phyloP scores from a whole-genome alignment of 1,140 invertebrate genomes.

The Sarcophaga peregrina region DNA sequence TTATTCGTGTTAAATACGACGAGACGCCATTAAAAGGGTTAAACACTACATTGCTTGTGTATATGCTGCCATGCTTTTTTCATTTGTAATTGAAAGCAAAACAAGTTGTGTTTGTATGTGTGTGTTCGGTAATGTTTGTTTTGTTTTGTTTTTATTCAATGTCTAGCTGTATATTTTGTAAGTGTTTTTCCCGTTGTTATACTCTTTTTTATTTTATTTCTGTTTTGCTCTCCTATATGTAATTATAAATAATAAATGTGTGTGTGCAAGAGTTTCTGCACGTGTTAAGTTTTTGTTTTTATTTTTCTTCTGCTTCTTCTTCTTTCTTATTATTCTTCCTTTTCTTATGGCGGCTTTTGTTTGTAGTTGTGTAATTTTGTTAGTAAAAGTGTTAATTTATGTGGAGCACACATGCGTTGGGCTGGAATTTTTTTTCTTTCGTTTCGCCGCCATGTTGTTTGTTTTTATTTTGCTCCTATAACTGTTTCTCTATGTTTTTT shows the following conservation, averaged over 20 bases:
- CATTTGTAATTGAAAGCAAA: background rate
- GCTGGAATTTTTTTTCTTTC: slow-evolving; percentile 43
- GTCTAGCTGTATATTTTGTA: background rate
- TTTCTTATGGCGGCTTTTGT: background rate
- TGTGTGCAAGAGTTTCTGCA: background rate
- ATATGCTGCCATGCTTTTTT: slow-evolving; percentile 41
- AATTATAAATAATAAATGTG: background rate
- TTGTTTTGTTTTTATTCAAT: background rate
- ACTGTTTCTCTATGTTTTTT: background rate
- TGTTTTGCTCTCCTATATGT: no score
- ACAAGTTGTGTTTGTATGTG: background rate
- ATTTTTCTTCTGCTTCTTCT: background rate
- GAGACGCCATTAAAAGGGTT: slow-evolving; percentile 41
- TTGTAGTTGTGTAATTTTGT: slow-evolving; percentile 43
- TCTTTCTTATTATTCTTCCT: background rate
- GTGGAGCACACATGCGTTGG: slow-evolving; percentile 58
- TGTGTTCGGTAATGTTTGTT: slow-evolving; percentile 1
- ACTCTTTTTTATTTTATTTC: no score
- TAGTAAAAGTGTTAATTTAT: slow-evolving; percentile 63
- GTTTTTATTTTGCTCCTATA: background rate
- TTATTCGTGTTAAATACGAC: slow-evolving; percentile 25
- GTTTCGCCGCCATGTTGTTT: slow-evolving; percentile 52
- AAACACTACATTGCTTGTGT: background rate
- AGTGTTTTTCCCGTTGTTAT: background rate
- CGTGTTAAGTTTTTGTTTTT: slow-evolving; percentile 18